A percentile compares a stretch with the other conserved stretches of the same genome.
Evolutionary conservation across 2,888 invertebrate genomes (phyloP).

Genomic region (Megamerina dolium): DNA sequence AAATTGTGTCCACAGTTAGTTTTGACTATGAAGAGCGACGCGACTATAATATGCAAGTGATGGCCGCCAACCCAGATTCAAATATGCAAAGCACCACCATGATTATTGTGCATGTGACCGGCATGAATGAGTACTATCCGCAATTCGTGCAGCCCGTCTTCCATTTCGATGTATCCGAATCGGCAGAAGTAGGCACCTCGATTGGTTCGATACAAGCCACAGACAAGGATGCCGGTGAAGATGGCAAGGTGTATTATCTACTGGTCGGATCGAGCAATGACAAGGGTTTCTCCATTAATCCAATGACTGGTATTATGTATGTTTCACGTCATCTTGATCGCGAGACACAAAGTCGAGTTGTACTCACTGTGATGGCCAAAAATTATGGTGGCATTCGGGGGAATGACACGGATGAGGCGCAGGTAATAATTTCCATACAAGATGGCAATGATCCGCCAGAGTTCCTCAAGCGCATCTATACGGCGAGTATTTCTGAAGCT

Average conservation of each 20-base stretch:
- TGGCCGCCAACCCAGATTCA: constrained; percentile 83
- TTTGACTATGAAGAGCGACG: constrained; percentile 86
- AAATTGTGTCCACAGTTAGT: constrained; percentile 65
- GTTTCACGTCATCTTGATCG: constrained; percentile 78
- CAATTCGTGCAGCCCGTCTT: constrained; percentile 84
- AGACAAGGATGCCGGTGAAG: constrained; percentile 82
- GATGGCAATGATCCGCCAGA: constrained; percentile 96
- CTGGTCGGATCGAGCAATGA: constrained; percentile 90
- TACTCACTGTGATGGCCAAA: constrained; percentile 88
- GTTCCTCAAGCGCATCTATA: constrained; percentile 74
- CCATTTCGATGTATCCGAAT: constrained; percentile 89
- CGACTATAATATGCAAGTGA: constrained; percentile 66
- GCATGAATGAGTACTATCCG: constrained; percentile 84
- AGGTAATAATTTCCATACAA: constrained; percentile 87
- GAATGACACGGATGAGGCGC: constrained; percentile 92
- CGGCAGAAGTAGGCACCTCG: constrained; percentile 75
- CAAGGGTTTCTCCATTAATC: constrained; percentile 79
- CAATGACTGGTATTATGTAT: constrained; percentile 75
- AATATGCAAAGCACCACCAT: constrained; percentile 69
- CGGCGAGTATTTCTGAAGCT: constrained; percentile 75
- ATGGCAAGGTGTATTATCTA: constrained; percentile 85
- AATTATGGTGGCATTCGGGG: constrained; percentile 90
- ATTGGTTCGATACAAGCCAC: constrained; percentile 84
- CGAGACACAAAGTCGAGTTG: constrained; percentile 83
- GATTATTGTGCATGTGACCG: constrained; percentile 70